phyloP scores from a whole-genome alignment of 2,113 vertebrate species.

The Turdus rufiventris region DNA sequence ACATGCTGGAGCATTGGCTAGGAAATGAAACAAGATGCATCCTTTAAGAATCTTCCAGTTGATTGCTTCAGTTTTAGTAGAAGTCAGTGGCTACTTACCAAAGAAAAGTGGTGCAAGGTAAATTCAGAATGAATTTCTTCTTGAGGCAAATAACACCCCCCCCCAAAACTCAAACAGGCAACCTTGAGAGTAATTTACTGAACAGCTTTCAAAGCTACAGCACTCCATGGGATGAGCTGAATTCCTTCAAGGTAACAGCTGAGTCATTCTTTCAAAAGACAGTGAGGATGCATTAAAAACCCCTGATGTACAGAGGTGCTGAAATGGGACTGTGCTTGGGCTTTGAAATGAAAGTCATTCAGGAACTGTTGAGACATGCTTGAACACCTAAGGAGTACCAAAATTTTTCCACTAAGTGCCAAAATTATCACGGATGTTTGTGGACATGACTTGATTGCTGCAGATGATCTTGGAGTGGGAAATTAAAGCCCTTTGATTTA shows the following conservation, averaged over 20 bases:
- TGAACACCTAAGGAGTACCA: not conserved
- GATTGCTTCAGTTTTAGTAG: not conserved
- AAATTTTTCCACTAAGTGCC: not conserved
- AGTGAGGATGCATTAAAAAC: not conserved
- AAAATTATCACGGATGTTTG: not conserved
- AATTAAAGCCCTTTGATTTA: not conserved
- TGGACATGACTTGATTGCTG: not conserved
- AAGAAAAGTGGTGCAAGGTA: not conserved
- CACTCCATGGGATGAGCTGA: not conserved
- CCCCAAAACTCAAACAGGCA: not conserved
- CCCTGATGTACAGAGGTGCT: not conserved
- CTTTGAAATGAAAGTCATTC: not conserved
- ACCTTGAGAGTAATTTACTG: not conserved
- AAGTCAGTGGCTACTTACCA: not conserved
- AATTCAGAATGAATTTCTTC: not conserved
- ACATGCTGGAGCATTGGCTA: not conserved
- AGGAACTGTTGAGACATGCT: not conserved
- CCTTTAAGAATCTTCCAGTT: not conserved
- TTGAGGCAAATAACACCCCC: not conserved
- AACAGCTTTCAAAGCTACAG: not conserved
- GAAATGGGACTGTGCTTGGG: not conserved
- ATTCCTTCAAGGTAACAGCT: not conserved
- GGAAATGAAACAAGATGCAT: not conserved
- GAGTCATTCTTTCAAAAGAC: not conserved
- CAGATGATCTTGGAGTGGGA: not conserved